Percentiles rank a stretch among this genome's conserved stretches.
Conservation (phyloP, 2,888 invertebrate genomes). For the Endotricha flammealis region DNA sequence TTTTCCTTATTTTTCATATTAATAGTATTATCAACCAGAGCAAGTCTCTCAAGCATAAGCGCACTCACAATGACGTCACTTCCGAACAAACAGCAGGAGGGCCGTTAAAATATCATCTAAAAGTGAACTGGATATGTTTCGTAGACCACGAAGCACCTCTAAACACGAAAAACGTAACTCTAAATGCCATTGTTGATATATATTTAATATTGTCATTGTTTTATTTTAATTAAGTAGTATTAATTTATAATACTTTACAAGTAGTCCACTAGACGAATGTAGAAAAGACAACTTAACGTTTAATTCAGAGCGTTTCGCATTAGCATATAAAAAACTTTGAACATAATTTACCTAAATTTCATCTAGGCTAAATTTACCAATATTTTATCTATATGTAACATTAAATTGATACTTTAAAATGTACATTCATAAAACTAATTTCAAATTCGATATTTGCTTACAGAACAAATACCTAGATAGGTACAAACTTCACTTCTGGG, state of each 20-base stretch:
- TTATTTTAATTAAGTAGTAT: slow-evolving; percentile 55
- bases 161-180: slow-evolving; percentile 65
- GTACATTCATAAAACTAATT: slow-evolving; percentile 48
- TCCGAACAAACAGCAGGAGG: slow-evolving; percentile 44
- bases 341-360: slow-evolving; percentile 37
- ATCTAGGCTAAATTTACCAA: slow-evolving; percentile 32
- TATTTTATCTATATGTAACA: slow-evolving; percentile 36
- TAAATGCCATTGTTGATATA: slow-evolving; percentile 66
- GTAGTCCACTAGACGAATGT: slow-evolving; percentile 54
- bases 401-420: slow-evolving; percentile 36
- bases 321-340: slow-evolving; percentile 36
- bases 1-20: too few species aligned
- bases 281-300: slow-evolving; percentile 49
- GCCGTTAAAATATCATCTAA: slow-evolving; percentile 46
- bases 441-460: slow-evolving; percentile 46
- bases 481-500: not conserved
- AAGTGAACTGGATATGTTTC: slow-evolving; percentile 48
- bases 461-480: slow-evolving; percentile 14
- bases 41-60: slow-evolving; percentile 7
- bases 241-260: slow-evolving; percentile 60
- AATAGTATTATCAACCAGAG: slow-evolving; percentile 3
- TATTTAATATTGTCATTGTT: slow-evolving; percentile 76
- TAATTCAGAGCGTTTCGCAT: slow-evolving; percentile 33
- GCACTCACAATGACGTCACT: slow-evolving; percentile 17
- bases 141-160: slow-evolving; percentile 57